Percentiles rank a stretch among this genome's conserved stretches.
Evolutionary conservation across 1,140 invertebrate species (phyloP).

Genomic region (Phortica variegata): DNA sequence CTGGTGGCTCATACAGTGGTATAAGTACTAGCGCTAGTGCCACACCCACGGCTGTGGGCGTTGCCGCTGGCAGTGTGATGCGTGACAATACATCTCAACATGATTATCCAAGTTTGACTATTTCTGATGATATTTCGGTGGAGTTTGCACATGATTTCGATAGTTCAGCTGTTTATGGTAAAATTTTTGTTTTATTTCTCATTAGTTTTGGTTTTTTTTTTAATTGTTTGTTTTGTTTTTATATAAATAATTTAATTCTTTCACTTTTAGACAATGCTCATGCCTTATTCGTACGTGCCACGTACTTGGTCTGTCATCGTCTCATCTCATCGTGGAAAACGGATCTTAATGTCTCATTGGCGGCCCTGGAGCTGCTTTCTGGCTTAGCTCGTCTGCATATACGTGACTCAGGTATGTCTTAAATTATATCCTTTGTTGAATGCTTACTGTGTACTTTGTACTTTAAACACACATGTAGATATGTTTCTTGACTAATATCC

Average conservation of each 20-base stretch:
- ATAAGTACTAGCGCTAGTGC: conserved; percentile 26
- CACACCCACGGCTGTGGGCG: conserved; percentile 8
- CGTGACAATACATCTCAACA: conserved; percentile 46
- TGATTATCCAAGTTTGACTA: conserved; percentile 51
- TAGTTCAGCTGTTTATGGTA: conserved; percentile 47
- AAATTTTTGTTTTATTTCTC: conserved; percentile 18
- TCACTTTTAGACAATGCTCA: conserved; percentile 48
- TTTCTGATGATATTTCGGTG: conserved; percentile 54
- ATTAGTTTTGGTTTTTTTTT: conserved; percentile 4
- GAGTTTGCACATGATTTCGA: conserved; percentile 52
- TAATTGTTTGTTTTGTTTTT: background rate
- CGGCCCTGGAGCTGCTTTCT: conserved; percentile 87
- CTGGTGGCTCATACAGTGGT: no score
- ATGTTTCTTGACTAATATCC: no score
- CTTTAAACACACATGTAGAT: no score
- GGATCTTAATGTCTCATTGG: conserved; percentile 91
- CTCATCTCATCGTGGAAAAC: conserved; percentile 95
- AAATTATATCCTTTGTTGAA: conserved; percentile 16
- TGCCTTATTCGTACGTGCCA: conserved; percentile 85
- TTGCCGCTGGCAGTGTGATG: conserved; percentile 9
- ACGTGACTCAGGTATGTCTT: conserved; percentile 72
- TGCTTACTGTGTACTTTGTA: conserved; percentile 2
- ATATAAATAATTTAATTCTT: conserved; percentile 1
- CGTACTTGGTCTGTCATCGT: conserved; percentile 90
- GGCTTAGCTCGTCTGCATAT: conserved; percentile 85